Base-by-base conservation (phyloP, 2,113 vertebrate species). In the Oxyura jamaicensis region DNA sequence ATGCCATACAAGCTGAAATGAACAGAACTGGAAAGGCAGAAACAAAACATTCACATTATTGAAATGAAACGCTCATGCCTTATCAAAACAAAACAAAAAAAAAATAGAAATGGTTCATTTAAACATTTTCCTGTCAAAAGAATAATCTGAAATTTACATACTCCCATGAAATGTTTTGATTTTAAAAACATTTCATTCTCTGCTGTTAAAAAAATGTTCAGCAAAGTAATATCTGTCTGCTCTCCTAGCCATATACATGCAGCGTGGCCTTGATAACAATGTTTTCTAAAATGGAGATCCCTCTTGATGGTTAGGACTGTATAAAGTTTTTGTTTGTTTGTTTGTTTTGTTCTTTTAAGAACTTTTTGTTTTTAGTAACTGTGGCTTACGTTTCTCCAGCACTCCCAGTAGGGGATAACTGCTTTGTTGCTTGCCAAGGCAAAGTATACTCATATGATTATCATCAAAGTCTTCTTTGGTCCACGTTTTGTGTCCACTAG, bases 71-170 rank as follows among this genome's bases (percentile, higher is more conserved):
- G 59, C 59, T 93, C 31, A 75, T 71, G 42, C 10, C 22, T 83
- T 86, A 83, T 78, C 72, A 85, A 94, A 86, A 88, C 63, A 82
- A 92, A 90, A 63, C 58, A 90, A 83, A 42, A 39, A 39, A 39
- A 94, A 95, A 92, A 92, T 46, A 93, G 22, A 83, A 95, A 78
- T 13, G 41, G 41, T 35, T 91, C 67, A 81, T 93, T 94, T 88
- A 77, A 97, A 86, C 36, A 63, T 50, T 78, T 77, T 69, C n/a
- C 10, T 93, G 44, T 59, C 50, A 69, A 86, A 94, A 91, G 65
- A 55, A 28, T 3, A 21, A 13, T 15, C 8, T 50, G 44, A 76
- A 94, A 90, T 44, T 90, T 41, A 88, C 72, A 88, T 85, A 8
- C 13, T 83, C 48, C 25, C 0, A 0, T 77, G 13, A 94, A 94